Percentiles rank a stretch among this genome's conserved stretches.
phyloP scores from a whole-genome alignment of 1,140 invertebrate species.

The Tetramorium simillimum region DNA sequence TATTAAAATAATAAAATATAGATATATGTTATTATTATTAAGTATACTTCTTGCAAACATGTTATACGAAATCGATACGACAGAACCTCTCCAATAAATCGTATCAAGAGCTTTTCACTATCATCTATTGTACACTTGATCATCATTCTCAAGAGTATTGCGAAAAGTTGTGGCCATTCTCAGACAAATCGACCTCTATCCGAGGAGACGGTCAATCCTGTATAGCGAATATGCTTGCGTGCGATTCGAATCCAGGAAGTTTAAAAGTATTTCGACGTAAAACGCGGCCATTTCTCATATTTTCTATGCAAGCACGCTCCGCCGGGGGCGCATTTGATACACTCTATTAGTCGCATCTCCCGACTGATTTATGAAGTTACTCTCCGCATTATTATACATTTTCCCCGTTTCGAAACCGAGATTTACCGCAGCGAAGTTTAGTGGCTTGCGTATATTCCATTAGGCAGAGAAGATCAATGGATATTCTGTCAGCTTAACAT shows the following conservation, averaged over 20 bases:
- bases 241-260: conserved; percentile 80
- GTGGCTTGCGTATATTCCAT: conserved; percentile 57
- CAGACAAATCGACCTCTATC: conserved; percentile 72
- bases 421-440: conserved; percentile 56
- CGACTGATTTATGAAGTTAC: conserved; percentile 80
- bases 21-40: background rate
- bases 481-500: conserved; percentile 57
- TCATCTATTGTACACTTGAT: conserved; percentile 60
- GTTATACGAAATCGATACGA: background rate
- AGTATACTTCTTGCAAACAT: background rate
- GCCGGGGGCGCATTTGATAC: conserved; percentile 81
- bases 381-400: conserved; percentile 72
- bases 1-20: no score
- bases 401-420: conserved; percentile 58
- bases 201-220: conserved; percentile 50
- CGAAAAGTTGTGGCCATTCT: conserved; percentile 73
- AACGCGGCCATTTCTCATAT: conserved; percentile 81
- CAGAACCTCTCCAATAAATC: conserved; percentile 66
- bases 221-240: conserved; percentile 75
- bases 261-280: conserved; percentile 84
- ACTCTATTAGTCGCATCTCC: conserved; percentile 82
- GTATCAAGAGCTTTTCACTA: conserved; percentile 39
- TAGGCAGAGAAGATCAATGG: conserved; percentile 61
- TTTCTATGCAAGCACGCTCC: conserved; percentile 77
- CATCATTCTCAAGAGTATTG: conserved; percentile 69